Evolutionary conservation across 2,797 vertebrate genomes (phyloP).

Genomic region (Sphenopsis melanotis): DNA sequence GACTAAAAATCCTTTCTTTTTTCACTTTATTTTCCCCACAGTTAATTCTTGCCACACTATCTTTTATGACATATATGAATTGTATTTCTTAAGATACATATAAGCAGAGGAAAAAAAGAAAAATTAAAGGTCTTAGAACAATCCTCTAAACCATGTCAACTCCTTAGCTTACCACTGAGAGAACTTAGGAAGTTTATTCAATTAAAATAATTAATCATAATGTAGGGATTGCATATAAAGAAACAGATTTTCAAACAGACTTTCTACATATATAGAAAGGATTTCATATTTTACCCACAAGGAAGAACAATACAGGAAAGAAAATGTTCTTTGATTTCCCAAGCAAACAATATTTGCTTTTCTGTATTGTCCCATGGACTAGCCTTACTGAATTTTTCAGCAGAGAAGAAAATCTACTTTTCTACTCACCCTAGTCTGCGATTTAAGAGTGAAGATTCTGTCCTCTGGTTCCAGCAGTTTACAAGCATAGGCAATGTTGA

Average conservation of each 20-base stretch:
- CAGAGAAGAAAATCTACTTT: background rate
- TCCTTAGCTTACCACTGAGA: background rate
- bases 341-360: background rate
- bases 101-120: background rate
- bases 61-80: background rate
- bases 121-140: background rate
- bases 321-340: background rate
- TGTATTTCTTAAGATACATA: background rate
- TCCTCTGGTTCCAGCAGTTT: conserved; percentile 83
- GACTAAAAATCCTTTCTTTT: background rate
- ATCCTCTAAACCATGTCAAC: background rate
- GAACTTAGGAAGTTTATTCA: background rate
- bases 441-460: conserved; percentile 80
- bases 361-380: background rate
- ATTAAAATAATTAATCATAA: background rate
- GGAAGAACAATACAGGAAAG: background rate
- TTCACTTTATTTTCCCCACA: background rate
- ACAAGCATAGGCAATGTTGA: conserved; percentile 91
- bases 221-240: background rate
- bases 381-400: background rate
- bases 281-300: background rate
- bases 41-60: background rate
- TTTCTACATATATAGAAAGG: background rate
- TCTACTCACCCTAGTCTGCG: conserved; percentile 80
- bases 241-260: background rate